phyloP scores from a whole-genome alignment of 2,113 vertebrate species.

The Hirundichthys speculiger region DNA sequence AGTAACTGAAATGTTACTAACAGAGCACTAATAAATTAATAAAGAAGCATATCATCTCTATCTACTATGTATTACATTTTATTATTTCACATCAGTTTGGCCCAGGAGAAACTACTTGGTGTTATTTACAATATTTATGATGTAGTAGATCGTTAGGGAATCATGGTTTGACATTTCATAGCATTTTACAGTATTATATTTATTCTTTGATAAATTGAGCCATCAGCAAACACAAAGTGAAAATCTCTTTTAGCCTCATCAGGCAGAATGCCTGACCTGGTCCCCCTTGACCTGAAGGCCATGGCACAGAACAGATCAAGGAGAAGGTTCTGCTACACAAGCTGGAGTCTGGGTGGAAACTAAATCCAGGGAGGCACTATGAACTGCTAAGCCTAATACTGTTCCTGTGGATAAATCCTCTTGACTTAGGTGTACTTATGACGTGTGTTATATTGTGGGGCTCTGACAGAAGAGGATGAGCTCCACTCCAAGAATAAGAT shows the following conservation, averaged over 20 bases:
- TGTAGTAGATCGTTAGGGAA: too few species aligned
- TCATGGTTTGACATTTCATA: too few species aligned
- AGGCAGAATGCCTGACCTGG: not conserved
- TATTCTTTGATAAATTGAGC: not conserved
- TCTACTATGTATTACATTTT: too few species aligned
- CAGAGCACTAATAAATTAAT: too few species aligned
- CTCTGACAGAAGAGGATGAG: conserved; percentile 27
- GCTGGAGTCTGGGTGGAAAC: conserved; percentile 24
- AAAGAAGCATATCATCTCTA: too few species aligned
- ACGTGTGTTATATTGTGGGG: conserved; percentile 35
- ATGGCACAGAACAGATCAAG: conserved; percentile 3
- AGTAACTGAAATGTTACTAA: not conserved
- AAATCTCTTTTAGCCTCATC: not conserved
- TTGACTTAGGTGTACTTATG: conserved; percentile 47
- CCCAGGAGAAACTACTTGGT: too few species aligned
- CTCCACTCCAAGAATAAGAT: too few species aligned
- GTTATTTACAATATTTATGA: too few species aligned
- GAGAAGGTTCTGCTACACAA: conserved; percentile 14
- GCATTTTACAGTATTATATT: too few species aligned
- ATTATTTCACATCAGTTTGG: too few species aligned
- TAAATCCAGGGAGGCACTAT: conserved; percentile 42
- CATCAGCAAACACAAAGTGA: not conserved
- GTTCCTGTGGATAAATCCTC: conserved; percentile 27
- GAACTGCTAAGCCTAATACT: conserved; percentile 38
- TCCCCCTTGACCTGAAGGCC: conserved; percentile 28